These are phyloP conservation scores for Caenorhabditis brenneri DNA, from an alignment of 1,140 invertebrate genomes.

Conservation along the genomic window DNA sequence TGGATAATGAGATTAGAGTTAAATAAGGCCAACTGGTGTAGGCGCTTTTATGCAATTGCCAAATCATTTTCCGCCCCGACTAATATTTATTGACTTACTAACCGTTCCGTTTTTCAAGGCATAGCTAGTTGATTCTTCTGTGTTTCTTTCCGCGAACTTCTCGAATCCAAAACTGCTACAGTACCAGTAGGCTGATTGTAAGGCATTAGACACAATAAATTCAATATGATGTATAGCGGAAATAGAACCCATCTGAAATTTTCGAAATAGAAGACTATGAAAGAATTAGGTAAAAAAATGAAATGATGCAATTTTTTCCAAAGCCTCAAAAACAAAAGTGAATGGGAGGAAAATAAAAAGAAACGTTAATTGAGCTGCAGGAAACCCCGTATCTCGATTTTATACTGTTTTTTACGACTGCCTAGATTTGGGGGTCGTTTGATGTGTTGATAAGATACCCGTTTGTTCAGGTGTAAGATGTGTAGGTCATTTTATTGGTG, in stretches of 20 bases:
- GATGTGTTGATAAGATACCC: constrained; percentile 10
- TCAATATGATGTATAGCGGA: constrained; percentile 42
- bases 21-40: not conserved
- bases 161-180: constrained; percentile 88
- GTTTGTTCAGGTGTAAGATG: not conserved
- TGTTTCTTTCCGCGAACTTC: constrained; percentile 90
- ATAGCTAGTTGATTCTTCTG: constrained; percentile 83
- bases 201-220: constrained; percentile 34
- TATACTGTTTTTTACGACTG: not conserved
- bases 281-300: too few species aligned
- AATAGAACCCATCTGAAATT: constrained; percentile 14
- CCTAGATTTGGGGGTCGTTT: constrained; percentile 14
- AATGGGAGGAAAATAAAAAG: not conserved
- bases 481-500: not conserved
- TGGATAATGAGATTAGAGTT: constrained; percentile 60
- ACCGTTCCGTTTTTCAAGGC: constrained; percentile 83
- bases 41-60: not conserved
- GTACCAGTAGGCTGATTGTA: constrained; percentile 90
- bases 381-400: not conserved
- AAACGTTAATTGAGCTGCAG: not conserved
- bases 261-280: not conserved
- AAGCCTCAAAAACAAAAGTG: not conserved
- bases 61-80: not conserved
- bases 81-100: too few species aligned
- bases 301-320: not conserved